Base-by-base conservation (phyloP, 2,113 vertebrate species). In the Pluvialis apricaria region DNA sequence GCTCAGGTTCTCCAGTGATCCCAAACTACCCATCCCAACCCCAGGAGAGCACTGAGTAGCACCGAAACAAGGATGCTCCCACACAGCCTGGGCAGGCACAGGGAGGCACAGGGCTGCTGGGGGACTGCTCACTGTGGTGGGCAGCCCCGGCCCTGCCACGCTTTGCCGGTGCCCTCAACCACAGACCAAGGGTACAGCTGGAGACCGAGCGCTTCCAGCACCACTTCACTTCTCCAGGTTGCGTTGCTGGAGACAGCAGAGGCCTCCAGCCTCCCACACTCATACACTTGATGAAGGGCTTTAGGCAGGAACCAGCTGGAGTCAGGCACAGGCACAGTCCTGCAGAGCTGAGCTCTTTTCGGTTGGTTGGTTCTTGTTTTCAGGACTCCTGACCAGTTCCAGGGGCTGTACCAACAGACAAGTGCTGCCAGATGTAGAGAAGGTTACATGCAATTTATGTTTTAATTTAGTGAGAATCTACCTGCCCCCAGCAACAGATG, bases 401-500 rank as follows among this genome's bases (percentile, higher is more conserved):
- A 75, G 21, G 15, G 13, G 15, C 51, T 54, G 34, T 47, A 40
- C 51, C 24, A 86, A 40, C 15, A 69, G 34, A 57, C 5, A 75
- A 88, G 45, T 0, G 0, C 29, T 54, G 44, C 24, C 58, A 1
- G 0, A 42, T 3, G 11, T 1, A 68, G 22, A 17, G 54, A 87
- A 79, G 52, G 57, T 54, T 58, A 82, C 1, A 0, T 31, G 28
- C 17, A 92, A 83, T 62, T 80, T 36, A 52, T 26, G 10, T 51
- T 82, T 88, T 82, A 26, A 57, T 69, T 88, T 45, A 86, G 31
- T 47, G n/a, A 86, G 22, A 88, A 52, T 29, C 62, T 80, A 70
- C 85, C 75, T 94, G 92, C 85, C 82, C 66, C 64, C 75, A 92
- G 75, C 45, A 95, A 90, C 45, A 80, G 82, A 91, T 93, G 81